Evolutionary conservation across 2,888 invertebrate species (phyloP), one percentile per base, ranked within the genome.

Genomic region (Platycnemis pennipes): DNA sequence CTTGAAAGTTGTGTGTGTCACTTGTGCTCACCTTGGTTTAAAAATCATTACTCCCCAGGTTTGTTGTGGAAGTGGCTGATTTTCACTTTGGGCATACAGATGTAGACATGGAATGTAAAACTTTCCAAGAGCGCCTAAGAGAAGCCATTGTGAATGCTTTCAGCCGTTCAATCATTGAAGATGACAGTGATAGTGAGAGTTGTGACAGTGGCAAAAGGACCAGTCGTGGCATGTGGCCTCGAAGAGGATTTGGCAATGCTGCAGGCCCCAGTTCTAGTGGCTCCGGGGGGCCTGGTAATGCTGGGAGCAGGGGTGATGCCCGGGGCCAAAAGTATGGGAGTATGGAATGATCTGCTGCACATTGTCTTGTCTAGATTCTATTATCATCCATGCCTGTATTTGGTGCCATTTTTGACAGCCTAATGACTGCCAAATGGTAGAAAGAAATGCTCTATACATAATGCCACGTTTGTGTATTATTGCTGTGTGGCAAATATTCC

Each of bases 71-170:
- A 97, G 99, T 99, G 26, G 99, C 99, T 0, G 98, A 99, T 96
- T 99, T 99, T 96, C 98, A 99, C 96, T 99, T 99, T 96, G 98
- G 98, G 0, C 98, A 98, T 95, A 97, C 97, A 96, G 98, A 97
- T 95, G 97, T 98, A 31, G 98, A 98, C 95, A 97, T 98, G 96
- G 98, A 99, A 96, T 99, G 98, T 96, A 99, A 98, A 96, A 98
- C 99, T 37, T 99, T 99, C 96, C 97, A 97, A 94, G 98, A 99
- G 96, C 97, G 99, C 87, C 97, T 99, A 0, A 97, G 98, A 77
- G 99, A 99, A 95, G 98, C 98, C 87, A 97, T 99, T 96, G 96
- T 97, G 95, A 97, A 97, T 95, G 97, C 97, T 46, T 97, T 98
- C 95, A 91, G 44, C n/a, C 91, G 91, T n/a, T 91, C 91, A 4